phyloP scores from a whole-genome alignment of 2,797 vertebrate genomes.

The Sitta carolinensis region DNA sequence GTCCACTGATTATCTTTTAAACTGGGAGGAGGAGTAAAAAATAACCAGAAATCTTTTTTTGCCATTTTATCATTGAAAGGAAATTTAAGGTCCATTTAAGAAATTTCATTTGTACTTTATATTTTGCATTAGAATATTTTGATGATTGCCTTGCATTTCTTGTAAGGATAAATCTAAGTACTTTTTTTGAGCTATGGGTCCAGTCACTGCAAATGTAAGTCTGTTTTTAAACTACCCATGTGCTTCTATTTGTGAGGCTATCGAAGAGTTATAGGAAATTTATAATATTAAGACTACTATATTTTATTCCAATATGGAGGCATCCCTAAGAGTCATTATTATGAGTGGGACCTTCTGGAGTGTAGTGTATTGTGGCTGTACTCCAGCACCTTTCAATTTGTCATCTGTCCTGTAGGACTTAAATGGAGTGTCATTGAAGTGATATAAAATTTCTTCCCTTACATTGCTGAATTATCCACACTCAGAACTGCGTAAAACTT shows the following conservation, averaged over 20 bases:
- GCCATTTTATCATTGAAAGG: background rate
- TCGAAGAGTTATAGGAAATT: background rate
- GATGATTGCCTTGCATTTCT: background rate
- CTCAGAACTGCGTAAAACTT: background rate
- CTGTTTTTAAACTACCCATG: background rate
- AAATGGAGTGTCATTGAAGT: background rate
- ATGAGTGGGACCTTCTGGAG: background rate
- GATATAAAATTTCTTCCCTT: background rate
- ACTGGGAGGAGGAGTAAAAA: background rate
- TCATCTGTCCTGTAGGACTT: background rate
- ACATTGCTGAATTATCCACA: background rate
- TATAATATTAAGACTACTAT: background rate
- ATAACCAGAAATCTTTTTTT: background rate
- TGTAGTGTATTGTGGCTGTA: background rate
- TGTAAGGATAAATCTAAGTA: background rate
- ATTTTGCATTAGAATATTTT: background rate
- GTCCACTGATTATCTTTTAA: conserved; percentile 8
- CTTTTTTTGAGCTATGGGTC: background rate
- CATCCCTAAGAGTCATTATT: background rate
- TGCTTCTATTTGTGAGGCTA: background rate
- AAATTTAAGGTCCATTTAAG: background rate
- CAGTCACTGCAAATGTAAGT: background rate
- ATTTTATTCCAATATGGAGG: background rate
- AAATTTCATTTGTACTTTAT: background rate
- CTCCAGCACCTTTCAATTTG: background rate